These are phyloP conservation scores for Nothocercus nigrocapillus DNA, from an alignment of 2,113 vertebrate species.

Conservation along the genomic window DNA sequence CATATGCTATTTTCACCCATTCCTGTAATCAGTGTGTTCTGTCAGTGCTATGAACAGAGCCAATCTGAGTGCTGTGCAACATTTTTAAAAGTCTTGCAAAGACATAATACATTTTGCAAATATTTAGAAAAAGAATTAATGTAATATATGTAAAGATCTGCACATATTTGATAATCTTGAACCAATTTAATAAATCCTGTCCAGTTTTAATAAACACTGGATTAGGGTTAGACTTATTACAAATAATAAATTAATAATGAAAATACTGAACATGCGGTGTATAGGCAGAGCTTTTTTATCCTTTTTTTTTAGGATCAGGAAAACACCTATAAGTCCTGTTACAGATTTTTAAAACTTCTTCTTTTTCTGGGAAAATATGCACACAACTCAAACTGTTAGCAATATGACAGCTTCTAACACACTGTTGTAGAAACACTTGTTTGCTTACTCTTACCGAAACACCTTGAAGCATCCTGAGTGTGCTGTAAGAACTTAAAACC, in stretches of 20 bases:
- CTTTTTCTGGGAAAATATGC: not conserved
- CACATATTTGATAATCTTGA: constrained; percentile 84
- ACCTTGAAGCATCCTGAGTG: not conserved
- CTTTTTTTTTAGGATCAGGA: constrained; percentile 57
- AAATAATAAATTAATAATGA: constrained; percentile 78
- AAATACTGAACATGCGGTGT: constrained; percentile 72
- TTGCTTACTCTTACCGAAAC: not conserved
- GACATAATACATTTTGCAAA: constrained; percentile 82
- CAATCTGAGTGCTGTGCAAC: constrained; percentile 50
- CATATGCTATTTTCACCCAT: not conserved
- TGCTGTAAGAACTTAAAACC: not conserved
- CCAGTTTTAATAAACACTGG: constrained; percentile 80
- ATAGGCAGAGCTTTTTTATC: constrained; percentile 24
- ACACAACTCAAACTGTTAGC: not conserved
- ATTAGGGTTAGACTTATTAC: constrained; percentile 80
- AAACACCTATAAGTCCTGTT: constrained; percentile 42
- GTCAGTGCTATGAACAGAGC: not conserved
- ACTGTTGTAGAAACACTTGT: not conserved
- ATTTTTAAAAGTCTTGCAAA: constrained; percentile 75
- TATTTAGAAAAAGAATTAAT: constrained; percentile 82
- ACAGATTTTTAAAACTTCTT: constrained; percentile 30
- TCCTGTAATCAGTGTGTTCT: not conserved
- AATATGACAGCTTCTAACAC: not conserved
- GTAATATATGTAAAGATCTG: constrained; percentile 83
- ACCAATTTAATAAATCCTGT: constrained; percentile 81